Conservation (phyloP, 1,140 invertebrate species). For the Schmidtea mediterranea region DNA sequence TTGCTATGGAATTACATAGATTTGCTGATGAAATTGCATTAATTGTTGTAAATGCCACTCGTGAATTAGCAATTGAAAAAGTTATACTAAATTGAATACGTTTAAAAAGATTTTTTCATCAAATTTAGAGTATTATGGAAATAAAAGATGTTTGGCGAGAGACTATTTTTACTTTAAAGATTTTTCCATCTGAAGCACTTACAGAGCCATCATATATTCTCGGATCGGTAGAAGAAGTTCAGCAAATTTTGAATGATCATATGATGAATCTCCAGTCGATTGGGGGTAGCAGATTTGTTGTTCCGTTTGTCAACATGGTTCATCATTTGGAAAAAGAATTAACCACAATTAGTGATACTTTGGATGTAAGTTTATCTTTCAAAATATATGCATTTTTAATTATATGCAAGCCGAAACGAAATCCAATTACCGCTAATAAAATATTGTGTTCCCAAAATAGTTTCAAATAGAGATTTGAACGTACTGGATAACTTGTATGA, state of each 20-base stretch:
- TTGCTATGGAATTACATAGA: conserved; percentile 56
- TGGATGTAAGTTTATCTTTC: not conserved
- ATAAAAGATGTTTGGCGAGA: conserved; percentile 40
- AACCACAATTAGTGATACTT: conserved; percentile 43
- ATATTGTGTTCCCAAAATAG: no score
- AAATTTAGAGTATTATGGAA: conserved; percentile 39
- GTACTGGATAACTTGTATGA: no score
- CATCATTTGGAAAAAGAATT: conserved; percentile 54
- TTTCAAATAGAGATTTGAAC: no score
- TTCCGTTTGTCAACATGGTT: conserved; percentile 48
- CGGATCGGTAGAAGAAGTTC: conserved; percentile 49
- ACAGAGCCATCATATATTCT: conserved; percentile 41
- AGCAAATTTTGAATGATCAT: conserved; percentile 52
- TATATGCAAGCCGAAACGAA: no score
- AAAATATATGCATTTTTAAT: no score
- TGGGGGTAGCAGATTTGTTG: conserved; percentile 61
- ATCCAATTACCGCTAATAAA: no score
- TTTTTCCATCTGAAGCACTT: conserved; percentile 29
- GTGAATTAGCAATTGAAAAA: conserved; percentile 57
- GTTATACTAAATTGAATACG: conserved; percentile 9
- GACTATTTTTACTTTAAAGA: conserved; percentile 39
- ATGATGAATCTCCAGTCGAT: conserved; percentile 62
- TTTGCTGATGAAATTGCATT: conserved; percentile 49
- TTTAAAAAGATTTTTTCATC: no score
- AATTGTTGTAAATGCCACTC: conserved; percentile 56